phyloP scores from a whole-genome alignment of 2,888 invertebrate species.

The Sinhomidia bicolor region DNA sequence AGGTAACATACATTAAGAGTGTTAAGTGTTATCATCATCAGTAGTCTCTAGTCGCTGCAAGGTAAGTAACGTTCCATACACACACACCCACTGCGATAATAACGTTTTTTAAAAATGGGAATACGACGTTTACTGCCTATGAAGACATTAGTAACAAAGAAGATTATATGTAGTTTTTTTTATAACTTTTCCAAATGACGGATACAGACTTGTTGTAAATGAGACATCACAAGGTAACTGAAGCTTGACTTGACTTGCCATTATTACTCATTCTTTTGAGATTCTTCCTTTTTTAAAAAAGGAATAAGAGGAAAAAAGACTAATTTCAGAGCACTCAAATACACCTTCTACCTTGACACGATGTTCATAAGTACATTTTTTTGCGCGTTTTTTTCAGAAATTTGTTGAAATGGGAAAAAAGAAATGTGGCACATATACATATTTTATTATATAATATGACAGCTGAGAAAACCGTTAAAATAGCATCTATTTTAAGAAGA shows the following conservation, averaged over 20 bases:
- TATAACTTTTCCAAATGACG: conserved; percentile 30
- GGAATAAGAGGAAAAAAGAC: neutral
- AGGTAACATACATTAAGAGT: too few relatives aligned
- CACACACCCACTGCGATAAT: too few relatives aligned
- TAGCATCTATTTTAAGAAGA: neutral
- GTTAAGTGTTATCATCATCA: too few relatives aligned
- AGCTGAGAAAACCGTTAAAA: neutral
- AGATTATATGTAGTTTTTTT: neutral
- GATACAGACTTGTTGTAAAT: conserved; percentile 53
- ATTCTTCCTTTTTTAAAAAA: too few relatives aligned
- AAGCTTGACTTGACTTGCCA: neutral
- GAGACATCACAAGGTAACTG: conserved; percentile 42
- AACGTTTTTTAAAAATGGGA: too few relatives aligned
- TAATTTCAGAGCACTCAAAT: conserved; percentile 15
- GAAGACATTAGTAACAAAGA: neutral
- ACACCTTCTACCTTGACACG: neutral
- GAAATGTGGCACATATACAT: too few relatives aligned
- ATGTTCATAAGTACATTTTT: neutral
- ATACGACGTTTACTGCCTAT: too few relatives aligned
- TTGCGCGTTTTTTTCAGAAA: neutral
- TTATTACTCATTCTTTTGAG: conserved; percentile 10
- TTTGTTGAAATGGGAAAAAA: neutral
- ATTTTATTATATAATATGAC: neutral
- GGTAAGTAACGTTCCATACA: too few relatives aligned
- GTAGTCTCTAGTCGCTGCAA: too few relatives aligned